Conservation (phyloP, 2,113 vertebrate species). For the Chauna torquata region DNA sequence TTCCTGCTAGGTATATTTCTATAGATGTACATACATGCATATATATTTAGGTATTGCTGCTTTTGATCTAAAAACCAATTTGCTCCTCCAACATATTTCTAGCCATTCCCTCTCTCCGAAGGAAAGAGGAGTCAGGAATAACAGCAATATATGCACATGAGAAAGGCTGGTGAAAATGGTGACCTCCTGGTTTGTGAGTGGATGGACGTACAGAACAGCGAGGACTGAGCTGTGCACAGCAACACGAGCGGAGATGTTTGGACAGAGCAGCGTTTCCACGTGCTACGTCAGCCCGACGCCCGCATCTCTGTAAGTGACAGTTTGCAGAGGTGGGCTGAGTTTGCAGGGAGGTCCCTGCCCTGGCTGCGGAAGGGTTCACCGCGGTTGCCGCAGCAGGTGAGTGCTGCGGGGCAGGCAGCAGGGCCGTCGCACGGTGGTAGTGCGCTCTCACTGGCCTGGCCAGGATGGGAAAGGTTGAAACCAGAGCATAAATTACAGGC, state of each 20-base stretch:
- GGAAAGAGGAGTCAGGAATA: not conserved
- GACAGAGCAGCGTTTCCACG: not conserved
- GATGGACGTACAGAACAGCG: not conserved
- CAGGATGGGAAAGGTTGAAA: not conserved
- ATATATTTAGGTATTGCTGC: not conserved
- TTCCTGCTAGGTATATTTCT: not conserved
- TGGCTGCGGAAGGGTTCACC: not conserved
- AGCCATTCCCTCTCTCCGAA: not conserved
- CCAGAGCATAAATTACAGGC: not conserved
- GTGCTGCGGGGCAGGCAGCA: rapidly evolving
- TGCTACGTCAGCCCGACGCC: rapidly evolving
- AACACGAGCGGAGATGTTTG: not conserved
- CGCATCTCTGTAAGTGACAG: not conserved
- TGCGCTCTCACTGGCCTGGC: rapidly evolving
- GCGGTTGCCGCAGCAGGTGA: not conserved
- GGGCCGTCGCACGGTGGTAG: rapidly evolving
- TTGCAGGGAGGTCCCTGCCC: not conserved
- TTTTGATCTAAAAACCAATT: not conserved
- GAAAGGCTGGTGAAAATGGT: not conserved
- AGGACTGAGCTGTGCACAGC: rapidly evolving
- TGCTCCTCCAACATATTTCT: not conserved
- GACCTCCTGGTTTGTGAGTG: not conserved
- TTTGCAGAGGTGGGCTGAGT: not conserved
- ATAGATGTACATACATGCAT: not conserved
- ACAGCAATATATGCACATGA: rapidly evolving